phyloP scores from a whole-genome alignment of 2,113 vertebrate species.

The Aleadryas rufinucha region DNA sequence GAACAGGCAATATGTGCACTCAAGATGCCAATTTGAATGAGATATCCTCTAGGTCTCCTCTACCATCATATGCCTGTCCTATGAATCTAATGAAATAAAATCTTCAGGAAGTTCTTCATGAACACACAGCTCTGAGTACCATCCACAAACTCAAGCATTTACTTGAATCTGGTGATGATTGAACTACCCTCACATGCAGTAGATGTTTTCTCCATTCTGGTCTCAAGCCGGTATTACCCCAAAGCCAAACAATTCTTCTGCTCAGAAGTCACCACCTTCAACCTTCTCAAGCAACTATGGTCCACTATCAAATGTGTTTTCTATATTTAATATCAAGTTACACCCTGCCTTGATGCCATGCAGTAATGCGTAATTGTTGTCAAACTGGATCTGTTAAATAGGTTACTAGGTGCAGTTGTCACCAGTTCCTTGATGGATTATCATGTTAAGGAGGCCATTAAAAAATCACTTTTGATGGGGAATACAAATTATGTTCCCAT shows the following conservation, averaged over 20 bases:
- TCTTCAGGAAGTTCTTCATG: neutral
- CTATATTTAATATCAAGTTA: constrained; percentile 1
- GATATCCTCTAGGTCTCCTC: neutral
- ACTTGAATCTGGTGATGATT: neutral
- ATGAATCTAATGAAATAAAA: neutral
- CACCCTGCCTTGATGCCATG: constrained; percentile 34
- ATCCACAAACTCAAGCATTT: neutral
- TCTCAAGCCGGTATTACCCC: neutral
- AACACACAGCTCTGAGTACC: neutral
- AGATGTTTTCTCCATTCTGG: neutral
- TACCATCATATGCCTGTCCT: neutral
- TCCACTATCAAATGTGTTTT: neutral
- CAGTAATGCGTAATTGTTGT: neutral
- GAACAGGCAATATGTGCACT: neutral
- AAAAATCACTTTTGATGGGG: neutral
- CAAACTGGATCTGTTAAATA: constrained; percentile 42
- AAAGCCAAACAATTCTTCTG: neutral
- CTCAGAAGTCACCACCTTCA: neutral
- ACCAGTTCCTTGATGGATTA: neutral
- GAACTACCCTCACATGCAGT: neutral
- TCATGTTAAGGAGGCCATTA: constrained; percentile 24
- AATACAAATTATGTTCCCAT: neutral
- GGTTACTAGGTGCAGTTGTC: constrained; percentile 20
- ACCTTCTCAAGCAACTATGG: neutral
- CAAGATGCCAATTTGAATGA: neutral